These are phyloP conservation scores for Acanthosepion esculentum DNA, from an alignment of 2,888 invertebrate species.

Conservation along the genomic window DNA sequence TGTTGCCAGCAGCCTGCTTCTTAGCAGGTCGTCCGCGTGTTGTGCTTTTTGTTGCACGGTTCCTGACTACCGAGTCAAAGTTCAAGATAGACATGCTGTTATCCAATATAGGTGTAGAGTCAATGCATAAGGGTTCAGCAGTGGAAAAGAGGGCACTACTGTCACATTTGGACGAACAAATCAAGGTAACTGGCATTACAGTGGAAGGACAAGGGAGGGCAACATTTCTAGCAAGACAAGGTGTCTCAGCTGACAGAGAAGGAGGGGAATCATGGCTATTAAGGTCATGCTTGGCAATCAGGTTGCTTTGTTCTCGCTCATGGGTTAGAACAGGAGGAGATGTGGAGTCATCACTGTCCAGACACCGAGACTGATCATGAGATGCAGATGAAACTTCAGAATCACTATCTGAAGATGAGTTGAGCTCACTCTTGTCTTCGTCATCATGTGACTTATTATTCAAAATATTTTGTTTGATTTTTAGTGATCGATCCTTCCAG, in stretches of 20 bases:
- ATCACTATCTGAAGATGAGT: not conserved
- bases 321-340: constrained; percentile 8
- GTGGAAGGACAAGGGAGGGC: not conserved
- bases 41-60: not conserved
- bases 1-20: not conserved
- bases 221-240: not conserved
- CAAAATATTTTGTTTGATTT: not conserved
- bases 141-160: not conserved
- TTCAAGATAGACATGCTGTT: constrained; percentile 36
- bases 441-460: not conserved
- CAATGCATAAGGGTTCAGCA: not conserved
- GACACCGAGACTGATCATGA: not conserved
- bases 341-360: not conserved
- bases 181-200: constrained; percentile 21
- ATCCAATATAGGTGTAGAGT: not conserved
- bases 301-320: not conserved
- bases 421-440: not conserved
- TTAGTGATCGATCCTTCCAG: not conserved
- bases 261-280: constrained; percentile 2
- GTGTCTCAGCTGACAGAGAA: not conserved
- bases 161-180: not conserved
- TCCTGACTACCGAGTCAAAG: constrained; percentile 35
- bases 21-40: not conserved
- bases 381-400: not conserved
- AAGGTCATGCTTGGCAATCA: not conserved